Base-by-base conservation (phyloP, 2,888 invertebrate species). In the Scaptomyza caliginosa region DNA sequence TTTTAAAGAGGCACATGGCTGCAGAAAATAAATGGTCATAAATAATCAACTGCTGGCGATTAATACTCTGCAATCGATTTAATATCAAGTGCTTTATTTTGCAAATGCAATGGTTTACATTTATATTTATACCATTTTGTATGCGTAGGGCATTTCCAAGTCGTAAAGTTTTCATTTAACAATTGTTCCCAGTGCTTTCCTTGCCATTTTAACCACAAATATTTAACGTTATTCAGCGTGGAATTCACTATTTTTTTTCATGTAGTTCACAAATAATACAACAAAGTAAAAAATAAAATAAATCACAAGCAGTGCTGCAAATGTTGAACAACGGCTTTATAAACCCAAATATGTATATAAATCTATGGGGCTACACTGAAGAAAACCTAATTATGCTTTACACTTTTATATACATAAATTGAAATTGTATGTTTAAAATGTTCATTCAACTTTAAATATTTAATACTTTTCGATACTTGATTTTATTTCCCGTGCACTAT, bases 191-290 rank as follows among this genome's bases (percentile, higher is more conserved):
- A 13, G 19, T 36, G 5, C 13, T 24, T 60, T 54, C 43, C 43
- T 43, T 23, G 36, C 23, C 23, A 46, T 45, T 57, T 59, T 45
- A 76, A 74, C 23, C 39, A 21, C 36, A 70, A 52, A 39, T 56
- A 75, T 74, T 75, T 48, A 19, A 49, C 34, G 38, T 36, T n/a
- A n/a, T n/a, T 42, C 46, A 36, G 57, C 57, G 43, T 36, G 42
- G 46, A n/a, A 43, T 36, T 19, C 28, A 13, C 30, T 19, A 55
- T 51, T 30, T 39, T 67, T 16, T 34, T 8, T 16, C 16, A 8
- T 60, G 55, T 48, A 19, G 40, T 3, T 26, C 39, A 48, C 58
- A 67, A 48, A 50, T 56, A 67, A 39, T 38, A 55, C 38, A 34
- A 34, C 34, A 16, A 16, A 5, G 13, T 4, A 17, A 30, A 30